Conservation (phyloP, 2,888 invertebrate genomes). For the Gastrophysa polygoni region DNA sequence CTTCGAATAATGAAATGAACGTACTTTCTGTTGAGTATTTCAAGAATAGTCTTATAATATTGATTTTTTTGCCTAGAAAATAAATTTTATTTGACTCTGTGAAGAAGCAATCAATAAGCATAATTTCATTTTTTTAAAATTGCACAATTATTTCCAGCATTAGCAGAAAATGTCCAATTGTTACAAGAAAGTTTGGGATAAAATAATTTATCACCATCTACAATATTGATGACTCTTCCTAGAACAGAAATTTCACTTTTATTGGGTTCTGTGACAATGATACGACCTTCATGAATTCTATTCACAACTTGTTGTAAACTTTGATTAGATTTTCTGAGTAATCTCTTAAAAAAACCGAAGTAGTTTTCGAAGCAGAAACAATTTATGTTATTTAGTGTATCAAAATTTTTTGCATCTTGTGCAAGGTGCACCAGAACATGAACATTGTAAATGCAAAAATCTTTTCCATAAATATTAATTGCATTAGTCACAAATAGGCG, state of each 20-base stretch:
- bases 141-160: background rate
- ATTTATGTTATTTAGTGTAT: conserved; percentile 16
- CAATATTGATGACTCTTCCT: conserved; percentile 6
- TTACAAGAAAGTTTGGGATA: conserved; percentile 2
- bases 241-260: conserved; percentile 8
- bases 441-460: conserved; percentile 17
- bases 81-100: conserved; percentile 6
- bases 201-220: background rate
- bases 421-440: conserved; percentile 16
- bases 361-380: conserved; percentile 19
- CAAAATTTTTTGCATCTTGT: conserved; percentile 17
- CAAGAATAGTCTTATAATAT: conserved; percentile 13
- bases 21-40: conserved; percentile 1
- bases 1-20: background rate
- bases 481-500: conserved; percentile 12
- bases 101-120: conserved; percentile 4
- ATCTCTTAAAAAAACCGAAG: conserved; percentile 14
- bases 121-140: conserved; percentile 3
- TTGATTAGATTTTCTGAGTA: conserved; percentile 15
- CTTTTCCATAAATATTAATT: conserved; percentile 12
- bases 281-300: conserved; percentile 22
- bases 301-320: conserved; percentile 18
- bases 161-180: background rate
- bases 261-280: conserved; percentile 7
- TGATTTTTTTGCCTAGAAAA: conserved; percentile 5